Conservation (phyloP, 2,797 vertebrate species). For the Arnoldichthys spilopterus region DNA sequence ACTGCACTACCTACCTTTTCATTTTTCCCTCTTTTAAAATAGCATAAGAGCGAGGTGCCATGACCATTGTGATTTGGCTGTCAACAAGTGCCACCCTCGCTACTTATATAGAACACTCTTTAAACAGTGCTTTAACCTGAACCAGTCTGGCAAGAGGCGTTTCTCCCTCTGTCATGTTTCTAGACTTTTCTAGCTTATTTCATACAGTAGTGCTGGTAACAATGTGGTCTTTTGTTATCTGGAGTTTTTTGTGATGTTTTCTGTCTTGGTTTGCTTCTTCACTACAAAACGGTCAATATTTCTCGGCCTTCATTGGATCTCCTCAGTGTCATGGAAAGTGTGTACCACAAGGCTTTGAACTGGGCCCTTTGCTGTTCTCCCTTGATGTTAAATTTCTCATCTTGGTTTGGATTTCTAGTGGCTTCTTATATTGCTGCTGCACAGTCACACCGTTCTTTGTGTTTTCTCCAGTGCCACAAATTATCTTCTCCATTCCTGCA, state of each 20-base stretch:
- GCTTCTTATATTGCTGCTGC: conserved; percentile 12
- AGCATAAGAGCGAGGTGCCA: not conserved
- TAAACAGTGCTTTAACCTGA: not conserved
- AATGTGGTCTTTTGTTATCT: conserved; percentile 3
- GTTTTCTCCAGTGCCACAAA: not conserved
- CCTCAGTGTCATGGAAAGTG: not conserved
- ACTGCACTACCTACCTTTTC: not conserved
- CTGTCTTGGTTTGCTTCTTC: conserved; percentile 24
- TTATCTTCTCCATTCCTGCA: not conserved
- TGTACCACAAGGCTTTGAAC: not conserved
- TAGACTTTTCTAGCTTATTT: not conserved
- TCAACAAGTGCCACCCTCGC: not conserved
- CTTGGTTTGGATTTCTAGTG: not conserved
- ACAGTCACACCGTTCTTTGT: not conserved
- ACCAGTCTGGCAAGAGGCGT: not conserved
- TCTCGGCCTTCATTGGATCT: conserved; percentile 1
- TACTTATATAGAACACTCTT: not conserved
- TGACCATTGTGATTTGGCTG: not conserved
- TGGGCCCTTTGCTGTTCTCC: not conserved
- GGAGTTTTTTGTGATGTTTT: not conserved
- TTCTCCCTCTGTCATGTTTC: not conserved
- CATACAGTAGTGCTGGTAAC: conserved; percentile 1
- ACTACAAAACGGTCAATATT: conserved; percentile 12
- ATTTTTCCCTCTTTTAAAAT: not conserved
- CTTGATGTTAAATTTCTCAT: conserved; percentile 4